Conservation (phyloP, 1,140 invertebrate species). For the Calliopsis andreniformis region DNA sequence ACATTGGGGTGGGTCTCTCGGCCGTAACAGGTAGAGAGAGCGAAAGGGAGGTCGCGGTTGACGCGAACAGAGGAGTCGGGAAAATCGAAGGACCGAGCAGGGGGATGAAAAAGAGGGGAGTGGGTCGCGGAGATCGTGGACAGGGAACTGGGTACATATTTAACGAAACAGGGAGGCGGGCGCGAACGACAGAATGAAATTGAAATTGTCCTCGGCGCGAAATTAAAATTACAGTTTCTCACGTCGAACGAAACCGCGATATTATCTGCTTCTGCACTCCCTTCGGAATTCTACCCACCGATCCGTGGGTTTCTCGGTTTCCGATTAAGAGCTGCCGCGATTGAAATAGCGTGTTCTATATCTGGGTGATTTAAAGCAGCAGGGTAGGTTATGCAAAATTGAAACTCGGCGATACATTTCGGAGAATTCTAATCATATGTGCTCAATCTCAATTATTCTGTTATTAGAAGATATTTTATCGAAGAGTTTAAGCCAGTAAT, state of each 20-base stretch:
- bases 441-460: too few species aligned
- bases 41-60: not conserved
- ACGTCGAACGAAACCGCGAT: constrained; percentile 10
- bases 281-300: not conserved
- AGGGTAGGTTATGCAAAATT: too few species aligned
- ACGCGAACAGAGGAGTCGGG: not conserved
- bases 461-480: too few species aligned
- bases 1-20: constrained; percentile 50
- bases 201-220: constrained; percentile 30
- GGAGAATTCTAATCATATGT: too few species aligned
- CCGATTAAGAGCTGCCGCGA: constrained; percentile 22
- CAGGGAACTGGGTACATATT: constrained; percentile 21
- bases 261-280: constrained; percentile 24
- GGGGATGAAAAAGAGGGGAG: not conserved
- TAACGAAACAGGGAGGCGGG: not conserved
- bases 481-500: too few species aligned
- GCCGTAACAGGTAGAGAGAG: constrained; percentile 10
- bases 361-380: too few species aligned
- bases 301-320: not conserved
- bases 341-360: not conserved
- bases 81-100: not conserved
- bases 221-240: constrained; percentile 54
- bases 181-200: constrained; percentile 1
- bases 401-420: too few species aligned
- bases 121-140: not conserved